A percentile compares a stretch with the other conserved stretches of the same genome.
These are phyloP conservation scores for Galerucella pusilla DNA, from an alignment of 2,888 invertebrate genomes.

Conservation along the genomic window DNA sequence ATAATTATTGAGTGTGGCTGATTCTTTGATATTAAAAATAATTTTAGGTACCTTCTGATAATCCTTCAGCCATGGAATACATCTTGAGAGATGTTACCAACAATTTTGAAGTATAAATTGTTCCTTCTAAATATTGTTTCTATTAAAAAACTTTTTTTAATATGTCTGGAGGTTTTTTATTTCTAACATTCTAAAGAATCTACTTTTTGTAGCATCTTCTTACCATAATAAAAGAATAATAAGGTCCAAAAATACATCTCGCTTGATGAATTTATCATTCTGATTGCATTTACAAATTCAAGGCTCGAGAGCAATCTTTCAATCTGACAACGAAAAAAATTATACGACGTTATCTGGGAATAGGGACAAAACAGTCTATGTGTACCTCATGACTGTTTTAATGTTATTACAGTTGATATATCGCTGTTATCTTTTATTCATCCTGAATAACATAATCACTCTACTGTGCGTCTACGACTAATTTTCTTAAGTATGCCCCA, in stretches of 20 bases:
- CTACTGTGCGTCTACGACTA: slow-evolving; percentile 34
- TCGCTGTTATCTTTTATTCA: slow-evolving; percentile 32
- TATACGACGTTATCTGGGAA: slow-evolving; percentile 34
- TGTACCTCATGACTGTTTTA: slow-evolving; percentile 27
- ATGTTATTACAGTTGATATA: slow-evolving; percentile 35
- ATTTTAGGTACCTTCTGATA: slow-evolving; percentile 52
- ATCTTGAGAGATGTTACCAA: slow-evolving; percentile 48
- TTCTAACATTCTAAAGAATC: too few relatives aligned
- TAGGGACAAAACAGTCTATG: slow-evolving; percentile 34
- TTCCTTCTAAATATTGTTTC: too few relatives aligned
- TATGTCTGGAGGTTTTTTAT: too few relatives aligned
- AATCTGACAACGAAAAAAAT: slow-evolving; percentile 36
- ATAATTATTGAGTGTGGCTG: too few relatives aligned
- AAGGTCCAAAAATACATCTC: not conserved
- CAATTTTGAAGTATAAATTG: slow-evolving; percentile 38
- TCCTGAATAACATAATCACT: slow-evolving; percentile 38
- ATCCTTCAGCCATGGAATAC: slow-evolving; percentile 49
- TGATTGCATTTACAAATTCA: slow-evolving; percentile 21
- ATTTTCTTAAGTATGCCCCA: slow-evolving; percentile 38
- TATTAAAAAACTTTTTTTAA: too few relatives aligned
- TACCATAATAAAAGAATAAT: slow-evolving; percentile 9
- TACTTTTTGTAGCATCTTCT: not conserved
- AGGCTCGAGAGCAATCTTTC: slow-evolving; percentile 24
- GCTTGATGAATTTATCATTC: slow-evolving; percentile 19
- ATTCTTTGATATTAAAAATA: not conserved